Percentiles rank a stretch among this genome's conserved stretches.
These are phyloP conservation scores for Ctenoplectra terminalis DNA, from an alignment of 1,140 invertebrate species.

Conservation along the genomic window DNA sequence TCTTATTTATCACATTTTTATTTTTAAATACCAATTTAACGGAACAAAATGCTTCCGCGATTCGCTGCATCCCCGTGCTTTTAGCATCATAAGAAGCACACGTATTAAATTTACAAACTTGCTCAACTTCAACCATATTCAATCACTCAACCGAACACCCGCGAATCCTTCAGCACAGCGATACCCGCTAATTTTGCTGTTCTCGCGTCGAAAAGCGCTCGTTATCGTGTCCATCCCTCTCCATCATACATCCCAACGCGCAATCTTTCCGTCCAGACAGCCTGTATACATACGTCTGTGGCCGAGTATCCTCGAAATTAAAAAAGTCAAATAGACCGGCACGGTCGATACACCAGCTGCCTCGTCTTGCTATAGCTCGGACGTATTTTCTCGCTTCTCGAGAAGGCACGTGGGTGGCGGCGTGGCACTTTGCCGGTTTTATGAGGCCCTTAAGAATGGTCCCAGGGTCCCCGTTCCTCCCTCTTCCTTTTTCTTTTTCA, in stretches of 20 bases:
- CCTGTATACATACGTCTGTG: constrained; percentile 14
- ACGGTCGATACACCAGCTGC: constrained; percentile 77
- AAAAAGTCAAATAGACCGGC: constrained; percentile 65
- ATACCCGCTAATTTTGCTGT: constrained; percentile 44
- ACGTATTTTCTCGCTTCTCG: constrained; percentile 75
- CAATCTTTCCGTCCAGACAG: constrained; percentile 25
- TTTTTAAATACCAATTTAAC: background rate
- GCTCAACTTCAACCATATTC: background rate
- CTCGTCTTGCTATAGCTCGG: constrained; percentile 60
- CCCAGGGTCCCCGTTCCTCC: constrained; percentile 21
- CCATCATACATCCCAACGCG: background rate
- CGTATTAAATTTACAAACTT: background rate
- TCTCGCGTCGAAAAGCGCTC: constrained; percentile 27
- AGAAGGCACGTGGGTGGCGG: constrained; percentile 79
- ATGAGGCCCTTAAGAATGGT: constrained; percentile 77
- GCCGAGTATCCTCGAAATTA: constrained; percentile 42
- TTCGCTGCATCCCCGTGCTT: background rate
- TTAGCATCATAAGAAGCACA: background rate
- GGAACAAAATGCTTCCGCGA: background rate
- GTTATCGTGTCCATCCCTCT: background rate
- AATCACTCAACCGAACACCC: constrained; percentile 1
- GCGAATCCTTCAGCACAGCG: background rate
- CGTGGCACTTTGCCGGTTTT: constrained; percentile 79
- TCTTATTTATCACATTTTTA: too few relatives aligned
- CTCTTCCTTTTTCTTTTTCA: constrained; percentile 49